Percentiles rank a stretch among this genome's conserved stretches.
Conservation (phyloP, 2,113 vertebrate species). For the Hydrochoerus hydrochaeris region DNA sequence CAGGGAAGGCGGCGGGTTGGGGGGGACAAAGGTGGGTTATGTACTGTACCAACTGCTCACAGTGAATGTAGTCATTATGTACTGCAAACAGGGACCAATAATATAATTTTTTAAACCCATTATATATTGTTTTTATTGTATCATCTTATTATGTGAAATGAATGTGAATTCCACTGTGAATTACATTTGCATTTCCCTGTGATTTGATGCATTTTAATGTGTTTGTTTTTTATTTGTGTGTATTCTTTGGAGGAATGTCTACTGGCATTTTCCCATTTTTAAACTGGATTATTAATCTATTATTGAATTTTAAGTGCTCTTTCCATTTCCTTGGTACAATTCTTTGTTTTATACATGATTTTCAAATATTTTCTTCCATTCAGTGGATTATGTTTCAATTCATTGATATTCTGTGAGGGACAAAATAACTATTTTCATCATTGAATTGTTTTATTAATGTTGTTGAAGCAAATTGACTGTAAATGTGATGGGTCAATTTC, state of each 20-base stretch:
- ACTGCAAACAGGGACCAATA: background rate
- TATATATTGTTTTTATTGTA: background rate
- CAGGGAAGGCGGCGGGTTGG: background rate
- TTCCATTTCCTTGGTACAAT: background rate
- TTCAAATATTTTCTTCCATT: background rate
- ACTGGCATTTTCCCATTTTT: background rate
- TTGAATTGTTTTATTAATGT: background rate
- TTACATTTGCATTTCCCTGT: background rate
- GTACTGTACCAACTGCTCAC: background rate
- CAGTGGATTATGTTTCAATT: background rate
- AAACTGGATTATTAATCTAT: background rate
- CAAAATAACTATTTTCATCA: background rate
- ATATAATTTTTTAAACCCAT: background rate
- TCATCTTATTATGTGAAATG: background rate
- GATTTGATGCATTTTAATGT: background rate
- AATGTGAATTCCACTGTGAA: background rate
- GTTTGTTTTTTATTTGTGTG: background rate
- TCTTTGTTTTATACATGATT: background rate
- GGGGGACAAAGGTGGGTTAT: background rate
- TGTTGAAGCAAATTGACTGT: background rate
- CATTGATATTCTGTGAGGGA: background rate
- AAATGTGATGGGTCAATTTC: background rate
- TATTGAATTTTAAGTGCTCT: background rate
- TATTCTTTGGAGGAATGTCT: background rate
- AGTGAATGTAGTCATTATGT: background rate